These are phyloP conservation scores for Athalia rosae DNA, from an alignment of 2,888 invertebrate genomes.

Conservation along the genomic window DNA sequence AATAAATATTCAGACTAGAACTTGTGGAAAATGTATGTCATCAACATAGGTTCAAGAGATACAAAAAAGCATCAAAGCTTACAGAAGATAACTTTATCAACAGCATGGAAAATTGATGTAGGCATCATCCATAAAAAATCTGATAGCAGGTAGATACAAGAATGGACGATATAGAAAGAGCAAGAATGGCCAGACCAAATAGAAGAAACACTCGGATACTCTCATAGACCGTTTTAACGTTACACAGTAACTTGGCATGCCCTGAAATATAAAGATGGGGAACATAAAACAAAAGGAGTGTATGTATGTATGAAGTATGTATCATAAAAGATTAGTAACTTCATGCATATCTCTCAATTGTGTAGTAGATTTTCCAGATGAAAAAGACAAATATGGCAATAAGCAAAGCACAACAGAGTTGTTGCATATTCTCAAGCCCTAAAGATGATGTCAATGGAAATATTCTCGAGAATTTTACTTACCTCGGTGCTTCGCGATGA, in stretches of 20 bases:
- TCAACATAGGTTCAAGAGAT: too few species aligned
- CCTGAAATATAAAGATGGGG: slow-evolving; percentile 17
- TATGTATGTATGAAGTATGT: neutral
- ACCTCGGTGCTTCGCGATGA: slow-evolving; percentile 77
- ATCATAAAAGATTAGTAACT: too few species aligned
- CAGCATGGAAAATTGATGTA: too few species aligned
- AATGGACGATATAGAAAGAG: slow-evolving; percentile 17
- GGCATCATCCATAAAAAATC: slow-evolving; percentile 5
- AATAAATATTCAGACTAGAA: too few species aligned
- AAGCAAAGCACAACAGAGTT: neutral
- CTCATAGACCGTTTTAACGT: slow-evolving; percentile 28
- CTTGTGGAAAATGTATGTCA: too few species aligned
- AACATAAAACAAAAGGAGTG: slow-evolving; percentile 16
- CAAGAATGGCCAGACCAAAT: slow-evolving; percentile 23
- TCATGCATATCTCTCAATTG: too few species aligned
- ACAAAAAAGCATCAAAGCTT: too few species aligned
- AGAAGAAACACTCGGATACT: slow-evolving; percentile 31
- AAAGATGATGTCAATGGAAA: neutral
- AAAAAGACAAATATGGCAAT: neutral
- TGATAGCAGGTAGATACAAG: slow-evolving; percentile 16
- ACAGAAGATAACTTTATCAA: too few species aligned
- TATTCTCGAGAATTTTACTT: slow-evolving; percentile 58
- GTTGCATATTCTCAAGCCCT: neutral
- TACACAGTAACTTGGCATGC: slow-evolving; percentile 31
- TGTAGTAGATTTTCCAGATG: too few species aligned